Percentiles rank a stretch among this genome's conserved stretches.
phyloP scores from a whole-genome alignment of 92 coral and sea anemone genomes.

The Phenganax marumi region DNA sequence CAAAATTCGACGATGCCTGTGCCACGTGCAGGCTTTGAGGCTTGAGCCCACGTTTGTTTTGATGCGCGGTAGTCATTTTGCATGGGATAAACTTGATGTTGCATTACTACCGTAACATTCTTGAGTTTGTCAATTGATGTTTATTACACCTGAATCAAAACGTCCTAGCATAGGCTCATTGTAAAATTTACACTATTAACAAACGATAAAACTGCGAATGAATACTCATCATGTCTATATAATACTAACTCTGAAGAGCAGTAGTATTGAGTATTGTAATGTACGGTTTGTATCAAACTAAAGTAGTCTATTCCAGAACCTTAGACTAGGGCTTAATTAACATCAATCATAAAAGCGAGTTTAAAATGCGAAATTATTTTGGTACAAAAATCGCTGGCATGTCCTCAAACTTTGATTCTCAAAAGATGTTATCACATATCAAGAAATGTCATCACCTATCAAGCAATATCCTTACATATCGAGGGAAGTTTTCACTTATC shows the following conservation, averaged over 20 bases:
- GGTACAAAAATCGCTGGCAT: background rate
- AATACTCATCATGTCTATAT: constrained; percentile 1
- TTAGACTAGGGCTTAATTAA: no score
- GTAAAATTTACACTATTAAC: constrained; percentile 44
- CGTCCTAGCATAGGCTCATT: background rate
- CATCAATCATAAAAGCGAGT: no score
- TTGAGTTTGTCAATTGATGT: background rate
- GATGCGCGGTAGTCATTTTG: no score
- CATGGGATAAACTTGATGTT: no score
- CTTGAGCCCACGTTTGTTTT: no score
- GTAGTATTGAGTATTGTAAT: background rate
- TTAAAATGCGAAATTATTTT: no score
- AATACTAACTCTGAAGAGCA: constrained; percentile 11
- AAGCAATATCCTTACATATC: background rate
- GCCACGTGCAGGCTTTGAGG: background rate
- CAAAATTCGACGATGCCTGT: no score
- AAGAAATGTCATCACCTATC: background rate
- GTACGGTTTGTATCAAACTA: background rate
- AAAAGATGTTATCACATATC: background rate
- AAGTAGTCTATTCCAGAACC: background rate
- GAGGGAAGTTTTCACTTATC: background rate
- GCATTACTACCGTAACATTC: background rate
- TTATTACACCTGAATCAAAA: constrained; percentile 14
- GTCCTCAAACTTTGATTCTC: background rate
- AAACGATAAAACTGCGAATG: constrained; percentile 45